Conservation (phyloP, 1,140 invertebrate genomes). For the Cotesia vestalis region DNA sequence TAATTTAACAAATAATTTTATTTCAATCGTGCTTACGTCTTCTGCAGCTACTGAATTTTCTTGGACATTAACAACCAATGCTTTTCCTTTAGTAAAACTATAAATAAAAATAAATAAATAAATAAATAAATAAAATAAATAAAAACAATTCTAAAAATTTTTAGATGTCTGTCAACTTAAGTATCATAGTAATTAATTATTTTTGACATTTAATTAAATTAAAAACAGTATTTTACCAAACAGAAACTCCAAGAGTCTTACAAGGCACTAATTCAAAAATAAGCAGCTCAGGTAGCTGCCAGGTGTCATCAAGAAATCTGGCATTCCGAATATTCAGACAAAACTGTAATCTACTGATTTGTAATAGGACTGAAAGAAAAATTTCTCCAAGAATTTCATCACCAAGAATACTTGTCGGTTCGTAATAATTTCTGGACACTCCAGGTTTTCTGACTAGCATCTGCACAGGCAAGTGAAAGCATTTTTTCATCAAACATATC, state of each 20-base stretch:
- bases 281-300: constrained; percentile 65
- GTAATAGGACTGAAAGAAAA: constrained; percentile 68
- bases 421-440: constrained; percentile 54
- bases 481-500: constrained; percentile 67
- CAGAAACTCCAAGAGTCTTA: constrained; percentile 66
- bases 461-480: constrained; percentile 68
- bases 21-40: constrained; percentile 61
- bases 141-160: background rate
- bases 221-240: constrained; percentile 57
- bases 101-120: constrained; percentile 32
- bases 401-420: constrained; percentile 62
- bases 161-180: too few species aligned
- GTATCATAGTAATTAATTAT: constrained; percentile 20
- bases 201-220: constrained; percentile 12
- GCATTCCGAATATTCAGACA: constrained; percentile 66
- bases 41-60: constrained; percentile 69
- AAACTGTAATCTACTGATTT: constrained; percentile 68
- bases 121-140: too few species aligned
- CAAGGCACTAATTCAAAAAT: constrained; percentile 69
- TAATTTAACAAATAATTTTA: constrained; percentile 28
- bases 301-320: constrained; percentile 69
- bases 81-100: constrained; percentile 68
- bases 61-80: constrained; percentile 66
- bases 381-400: constrained; percentile 71
- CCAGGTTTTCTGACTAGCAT: constrained; percentile 57